Evolutionary conservation across 1,140 invertebrate genomes (phyloP).

Genomic region (Drosophila aff.): DNA sequence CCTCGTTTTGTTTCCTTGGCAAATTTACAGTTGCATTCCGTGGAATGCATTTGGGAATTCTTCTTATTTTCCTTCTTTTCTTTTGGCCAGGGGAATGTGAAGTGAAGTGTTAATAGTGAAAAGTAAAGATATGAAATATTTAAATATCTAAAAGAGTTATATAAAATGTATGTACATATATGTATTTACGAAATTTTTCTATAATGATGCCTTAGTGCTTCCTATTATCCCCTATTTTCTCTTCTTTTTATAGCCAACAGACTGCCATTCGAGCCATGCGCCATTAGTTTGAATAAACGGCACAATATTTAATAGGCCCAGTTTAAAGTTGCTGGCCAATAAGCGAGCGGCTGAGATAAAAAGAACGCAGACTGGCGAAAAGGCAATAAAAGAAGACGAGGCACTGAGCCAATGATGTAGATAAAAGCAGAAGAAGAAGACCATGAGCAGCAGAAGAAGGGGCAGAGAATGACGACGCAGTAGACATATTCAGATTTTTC

Average conservation of each 20-base stretch:
- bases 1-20: slow-evolving; percentile 31
- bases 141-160: background rate
- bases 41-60: slow-evolving; percentile 40
- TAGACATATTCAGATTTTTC: slow-evolving; percentile 41
- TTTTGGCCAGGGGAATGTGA: background rate
- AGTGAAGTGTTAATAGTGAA: background rate
- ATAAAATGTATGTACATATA: background rate
- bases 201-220: slow-evolving; percentile 11
- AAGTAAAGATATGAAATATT: background rate
- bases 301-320: slow-evolving; percentile 54
- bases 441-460: background rate
- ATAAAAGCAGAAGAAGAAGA: slow-evolving; percentile 18
- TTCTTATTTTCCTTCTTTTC: background rate
- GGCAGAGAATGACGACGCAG: slow-evolving; percentile 14
- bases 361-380: slow-evolving; percentile 30
- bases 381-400: slow-evolving; percentile 47
- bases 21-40: slow-evolving; percentile 40
- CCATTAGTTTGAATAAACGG: slow-evolving; percentile 37
- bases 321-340: slow-evolving; percentile 49
- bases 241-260: background rate
- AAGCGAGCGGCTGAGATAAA: slow-evolving; percentile 53
- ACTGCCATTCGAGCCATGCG: slow-evolving; percentile 37
- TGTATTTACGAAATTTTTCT: background rate
- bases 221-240: background rate
- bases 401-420: slow-evolving; percentile 40